Percentiles rank a stretch among this genome's conserved stretches.
These are phyloP conservation scores for Anguilla marmorata DNA, from an alignment of 2,797 vertebrate species.

Conservation along the genomic window DNA sequence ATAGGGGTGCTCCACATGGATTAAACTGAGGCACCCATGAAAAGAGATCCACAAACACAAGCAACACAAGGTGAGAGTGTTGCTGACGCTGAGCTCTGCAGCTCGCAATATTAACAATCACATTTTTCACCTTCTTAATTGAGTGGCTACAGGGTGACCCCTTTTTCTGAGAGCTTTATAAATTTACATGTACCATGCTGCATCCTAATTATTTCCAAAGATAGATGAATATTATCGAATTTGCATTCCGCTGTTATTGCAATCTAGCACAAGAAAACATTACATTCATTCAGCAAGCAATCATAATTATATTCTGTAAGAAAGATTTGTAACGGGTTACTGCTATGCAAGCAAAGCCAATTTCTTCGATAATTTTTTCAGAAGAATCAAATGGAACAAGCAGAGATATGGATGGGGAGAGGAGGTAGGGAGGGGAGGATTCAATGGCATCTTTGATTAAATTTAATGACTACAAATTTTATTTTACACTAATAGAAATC, in stretches of 20 bases:
- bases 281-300: neutral
- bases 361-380: neutral
- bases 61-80: neutral
- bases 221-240: neutral
- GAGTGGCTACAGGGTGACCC: neutral
- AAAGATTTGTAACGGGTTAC: neutral
- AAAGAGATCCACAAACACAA: neutral
- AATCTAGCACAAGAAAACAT: neutral
- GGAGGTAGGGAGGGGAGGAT: neutral
- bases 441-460: neutral
- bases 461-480: slow-evolving; percentile 8
- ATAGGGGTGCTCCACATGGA: no score
- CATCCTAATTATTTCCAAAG: neutral
- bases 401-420: neutral
- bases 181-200: neutral
- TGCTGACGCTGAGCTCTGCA: neutral
- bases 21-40: neutral
- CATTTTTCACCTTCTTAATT: neutral
- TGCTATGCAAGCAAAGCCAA: neutral
- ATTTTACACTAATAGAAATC: neutral
- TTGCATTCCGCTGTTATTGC: neutral
- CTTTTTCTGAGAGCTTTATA: neutral
- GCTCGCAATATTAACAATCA: neutral
- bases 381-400: neutral
- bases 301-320: neutral